Conservation (phyloP, 2,888 invertebrate species). For the Xylocampa areola region DNA sequence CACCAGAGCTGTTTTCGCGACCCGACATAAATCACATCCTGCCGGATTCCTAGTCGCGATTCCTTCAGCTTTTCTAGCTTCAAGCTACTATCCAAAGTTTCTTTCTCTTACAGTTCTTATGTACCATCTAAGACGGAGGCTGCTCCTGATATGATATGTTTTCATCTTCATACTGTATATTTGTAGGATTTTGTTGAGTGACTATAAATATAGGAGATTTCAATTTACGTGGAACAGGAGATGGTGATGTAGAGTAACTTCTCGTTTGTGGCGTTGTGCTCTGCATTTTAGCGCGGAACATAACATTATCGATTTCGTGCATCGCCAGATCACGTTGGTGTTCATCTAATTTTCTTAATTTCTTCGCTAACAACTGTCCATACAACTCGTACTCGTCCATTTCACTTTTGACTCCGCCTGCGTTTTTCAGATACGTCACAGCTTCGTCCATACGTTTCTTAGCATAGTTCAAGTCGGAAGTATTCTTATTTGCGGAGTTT, state of each 20-base stretch:
- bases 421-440: slow-evolving; percentile 56
- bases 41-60: slow-evolving; percentile 6
- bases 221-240: slow-evolving; percentile 69
- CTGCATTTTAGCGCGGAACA: slow-evolving; percentile 82
- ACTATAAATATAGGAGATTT: slow-evolving; percentile 79
- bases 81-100: slow-evolving; percentile 22
- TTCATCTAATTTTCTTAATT: slow-evolving; percentile 81
- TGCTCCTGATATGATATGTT: slow-evolving; percentile 71
- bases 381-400: slow-evolving; percentile 83
- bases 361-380: slow-evolving; percentile 81
- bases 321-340: slow-evolving; percentile 81
- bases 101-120: slow-evolving; percentile 2
- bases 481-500: slow-evolving; percentile 31
- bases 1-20: slow-evolving; percentile 1
- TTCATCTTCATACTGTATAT: slow-evolving; percentile 74
- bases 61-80: slow-evolving; percentile 6
- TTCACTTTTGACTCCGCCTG: slow-evolving; percentile 61
- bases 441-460: slow-evolving; percentile 67
- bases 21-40: slow-evolving; percentile 12
- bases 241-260: slow-evolving; percentile 69
- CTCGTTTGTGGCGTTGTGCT: slow-evolving; percentile 59
- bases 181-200: slow-evolving; percentile 62
- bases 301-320: slow-evolving; percentile 85
- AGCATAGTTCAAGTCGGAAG: slow-evolving; percentile 46
- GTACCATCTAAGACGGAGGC: slow-evolving; percentile 46